These are phyloP conservation scores for Drosophila borborema DNA, from an alignment of 2,888 invertebrate genomes.

Conservation along the genomic window DNA sequence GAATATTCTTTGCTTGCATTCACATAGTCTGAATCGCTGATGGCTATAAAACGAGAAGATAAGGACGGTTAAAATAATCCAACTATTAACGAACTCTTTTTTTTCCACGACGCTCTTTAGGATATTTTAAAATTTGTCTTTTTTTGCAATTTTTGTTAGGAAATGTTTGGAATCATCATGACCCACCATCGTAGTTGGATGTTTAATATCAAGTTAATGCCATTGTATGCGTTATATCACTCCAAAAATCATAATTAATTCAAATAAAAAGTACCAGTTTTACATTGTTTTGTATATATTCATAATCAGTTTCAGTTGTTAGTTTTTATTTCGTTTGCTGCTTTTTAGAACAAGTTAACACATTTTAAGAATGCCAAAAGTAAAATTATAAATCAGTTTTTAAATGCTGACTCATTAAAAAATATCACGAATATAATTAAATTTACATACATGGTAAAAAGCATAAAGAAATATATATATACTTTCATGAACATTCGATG, in stretches of 20 bases:
- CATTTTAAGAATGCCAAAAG: conserved; percentile 54
- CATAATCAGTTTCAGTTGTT: conserved; percentile 22
- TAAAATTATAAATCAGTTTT: conserved; percentile 50
- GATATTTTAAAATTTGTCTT: not conserved
- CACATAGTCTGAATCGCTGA: conserved; percentile 82
- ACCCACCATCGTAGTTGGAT: conserved; percentile 6
- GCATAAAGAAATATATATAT: conserved; percentile 31
- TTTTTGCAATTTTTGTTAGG: not conserved
- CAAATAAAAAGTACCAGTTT: conserved; percentile 62
- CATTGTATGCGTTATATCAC: conserved; percentile 59
- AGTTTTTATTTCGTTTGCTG: conserved; percentile 39
- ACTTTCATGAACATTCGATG: conserved; percentile 23
- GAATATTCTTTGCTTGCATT: conserved; percentile 50
- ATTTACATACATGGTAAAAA: conserved; percentile 11
- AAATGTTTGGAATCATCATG: conserved; percentile 7
- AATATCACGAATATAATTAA: conserved; percentile 24
- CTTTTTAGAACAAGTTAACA: conserved; percentile 69
- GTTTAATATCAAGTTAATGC: conserved; percentile 24
- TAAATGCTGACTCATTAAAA: conserved; percentile 42
- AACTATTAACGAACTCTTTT: not conserved
- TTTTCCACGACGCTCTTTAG: not conserved
- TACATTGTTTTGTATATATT: conserved; percentile 31
- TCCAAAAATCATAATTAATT: conserved; percentile 57
- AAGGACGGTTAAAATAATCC: conserved; percentile 3
- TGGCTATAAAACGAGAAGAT: conserved; percentile 69